Base-by-base conservation (phyloP, 2,888 invertebrate genomes). In the Nemotelus pantherinus region DNA sequence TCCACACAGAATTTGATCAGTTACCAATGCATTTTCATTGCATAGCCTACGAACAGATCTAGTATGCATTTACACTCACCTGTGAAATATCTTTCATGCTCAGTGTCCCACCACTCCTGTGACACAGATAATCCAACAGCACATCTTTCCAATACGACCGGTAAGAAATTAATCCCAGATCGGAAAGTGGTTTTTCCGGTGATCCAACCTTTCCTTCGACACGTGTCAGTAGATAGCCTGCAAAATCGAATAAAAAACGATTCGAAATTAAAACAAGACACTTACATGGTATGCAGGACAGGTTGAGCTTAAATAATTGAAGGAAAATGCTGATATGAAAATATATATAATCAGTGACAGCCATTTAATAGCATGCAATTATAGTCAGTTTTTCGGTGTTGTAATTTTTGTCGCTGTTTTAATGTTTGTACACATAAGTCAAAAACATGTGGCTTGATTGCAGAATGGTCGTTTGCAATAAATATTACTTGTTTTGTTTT, bases 111-210 rank as follows among this genome's bases (percentile, higher is more conserved):
- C 96, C 97, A 10, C 94, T 93, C 77, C 95, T 93, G 77, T 94
- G 94, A 85, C 96, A 96, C 77, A 99, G 90, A 85, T 97, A 94
- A 84, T 95, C 94, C 77, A 99, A 89, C 4, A 99, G 89, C 0
- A 97, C 97, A 86, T 98, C 97, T 87, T 98, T 98, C 99, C 99
- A 99, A 88, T 99, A 99, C 70, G 97, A 97, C 47, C 99, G 92
- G 89, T 99, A 99, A 39, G 98, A 97, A 84, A 99, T 95, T 77
- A 99, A 90, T 10, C 99, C 99, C 79, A 99, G 90, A 88, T 99
- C 99, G 68, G 98, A 98, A 57, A 99, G 90, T 0, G 99, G 99
- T 82, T 98, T 97, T 87, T 99, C 99, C 0, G 99, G 99, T 1
- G 98, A 98, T n/a, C 99, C 99, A 77, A 99, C 95, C 89, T 98